Percentiles rank a stretch among this genome's conserved stretches.
Evolutionary conservation across 2,113 vertebrate genomes (phyloP).

Genomic region (Leptodactylus fuscus): DNA sequence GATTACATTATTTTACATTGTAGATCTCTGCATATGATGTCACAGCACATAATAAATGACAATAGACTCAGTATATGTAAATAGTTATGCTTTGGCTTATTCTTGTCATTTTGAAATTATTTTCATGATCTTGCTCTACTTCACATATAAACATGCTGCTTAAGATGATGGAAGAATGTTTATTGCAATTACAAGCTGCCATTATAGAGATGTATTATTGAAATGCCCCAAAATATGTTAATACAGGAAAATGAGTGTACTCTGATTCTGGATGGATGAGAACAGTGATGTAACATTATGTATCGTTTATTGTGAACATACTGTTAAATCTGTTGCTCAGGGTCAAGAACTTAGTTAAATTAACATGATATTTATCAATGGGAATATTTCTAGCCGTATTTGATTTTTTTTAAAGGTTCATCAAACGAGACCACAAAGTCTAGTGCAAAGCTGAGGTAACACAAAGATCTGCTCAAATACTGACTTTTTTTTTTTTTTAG

Average conservation of each 20-base stretch:
- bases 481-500: too few relatives aligned
- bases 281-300: not conserved
- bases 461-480: too few relatives aligned
- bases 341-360: too few relatives aligned
- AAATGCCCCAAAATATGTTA: slow-evolving; percentile 13
- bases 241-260: slow-evolving; percentile 16
- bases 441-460: too few relatives aligned
- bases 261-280: not conserved
- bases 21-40: not conserved
- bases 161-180: slow-evolving; percentile 29
- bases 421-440: too few relatives aligned
- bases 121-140: slow-evolving; percentile 17
- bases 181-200: slow-evolving; percentile 12
- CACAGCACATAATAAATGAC: not conserved
- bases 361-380: too few relatives aligned
- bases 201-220: not conserved
- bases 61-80: slow-evolving; percentile 6
- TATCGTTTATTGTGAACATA: not conserved
- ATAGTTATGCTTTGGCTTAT: slow-evolving; percentile 22
- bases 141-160: slow-evolving; percentile 28
- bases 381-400: too few relatives aligned
- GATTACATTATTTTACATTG: not conserved
- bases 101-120: slow-evolving; percentile 32
- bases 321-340: too few relatives aligned
- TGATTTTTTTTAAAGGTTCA: too few relatives aligned